Conservation (phyloP, 2,113 vertebrate genomes). For the Triplophysa rosa region DNA sequence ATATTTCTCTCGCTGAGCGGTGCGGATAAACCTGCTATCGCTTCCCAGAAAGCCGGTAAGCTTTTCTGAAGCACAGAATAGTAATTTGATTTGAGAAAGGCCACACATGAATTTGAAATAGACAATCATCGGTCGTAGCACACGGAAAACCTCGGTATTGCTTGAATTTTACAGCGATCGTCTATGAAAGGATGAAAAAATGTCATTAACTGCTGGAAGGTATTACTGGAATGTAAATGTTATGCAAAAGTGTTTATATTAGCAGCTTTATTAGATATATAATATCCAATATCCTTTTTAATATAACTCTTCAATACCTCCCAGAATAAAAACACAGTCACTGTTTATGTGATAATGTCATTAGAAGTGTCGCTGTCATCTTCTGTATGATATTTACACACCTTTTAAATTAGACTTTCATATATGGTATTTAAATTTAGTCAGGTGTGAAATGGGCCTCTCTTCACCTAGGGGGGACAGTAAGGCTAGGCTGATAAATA, state of each 20-base stretch:
- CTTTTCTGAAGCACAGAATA: slow-evolving; percentile 36
- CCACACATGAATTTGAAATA: slow-evolving; percentile 48
- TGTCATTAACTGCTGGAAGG: slow-evolving; percentile 28
- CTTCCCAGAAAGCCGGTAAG: slow-evolving; percentile 31
- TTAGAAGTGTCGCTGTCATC: not conserved
- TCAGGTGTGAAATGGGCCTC: slow-evolving; percentile 16
- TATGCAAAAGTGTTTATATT: slow-evolving; percentile 26
- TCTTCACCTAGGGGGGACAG: not conserved
- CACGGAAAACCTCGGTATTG: not conserved
- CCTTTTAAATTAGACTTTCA: slow-evolving; percentile 8
- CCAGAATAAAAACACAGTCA: slow-evolving; percentile 1
- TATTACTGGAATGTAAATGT: slow-evolving; percentile 25
- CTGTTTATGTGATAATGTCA: slow-evolving; percentile 19
- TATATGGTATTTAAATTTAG: slow-evolving; percentile 16
- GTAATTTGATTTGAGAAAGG: slow-evolving; percentile 50
- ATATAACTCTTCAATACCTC: slow-evolving; percentile 12
- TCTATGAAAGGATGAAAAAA: slow-evolving; percentile 31
- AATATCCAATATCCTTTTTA: slow-evolving; percentile 16
- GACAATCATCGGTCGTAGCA: slow-evolving; percentile 34
- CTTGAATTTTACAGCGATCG: slow-evolving; percentile 3
- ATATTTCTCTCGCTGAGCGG: slow-evolving; percentile 25
- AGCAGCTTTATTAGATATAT: slow-evolving; percentile 17
- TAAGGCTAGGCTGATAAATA: slow-evolving; percentile 43
- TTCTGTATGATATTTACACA: slow-evolving; percentile 8
- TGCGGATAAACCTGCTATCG: slow-evolving; percentile 9